Evolutionary conservation across 2,797 vertebrate species (phyloP).

Genomic region (Schizopygopsis pylzovi): DNA sequence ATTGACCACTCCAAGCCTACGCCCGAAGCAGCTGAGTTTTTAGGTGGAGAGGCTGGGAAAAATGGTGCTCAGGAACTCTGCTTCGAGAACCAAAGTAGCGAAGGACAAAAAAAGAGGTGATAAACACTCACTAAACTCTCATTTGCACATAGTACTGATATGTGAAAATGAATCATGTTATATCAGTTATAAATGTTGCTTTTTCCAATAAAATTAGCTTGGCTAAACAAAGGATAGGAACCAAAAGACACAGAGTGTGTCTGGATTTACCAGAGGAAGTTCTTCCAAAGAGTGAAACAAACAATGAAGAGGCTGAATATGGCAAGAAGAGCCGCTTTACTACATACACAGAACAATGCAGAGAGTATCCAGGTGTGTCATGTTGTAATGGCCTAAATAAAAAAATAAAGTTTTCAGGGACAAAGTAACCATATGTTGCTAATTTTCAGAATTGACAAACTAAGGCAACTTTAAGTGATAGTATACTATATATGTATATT

Average conservation of each 20-base stretch:
- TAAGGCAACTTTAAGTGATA: not conserved
- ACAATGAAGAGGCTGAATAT: constrained; percentile 67
- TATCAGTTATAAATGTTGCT: not conserved
- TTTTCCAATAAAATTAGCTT: constrained; percentile 68
- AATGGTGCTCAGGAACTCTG: constrained; percentile 53
- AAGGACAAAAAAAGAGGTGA: constrained; percentile 79
- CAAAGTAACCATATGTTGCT: not conserved
- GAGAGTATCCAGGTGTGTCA: constrained; percentile 70
- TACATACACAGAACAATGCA: constrained; percentile 64
- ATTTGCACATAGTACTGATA: not conserved
- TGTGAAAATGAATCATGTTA: not conserved
- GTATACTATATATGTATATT: too few relatives aligned
- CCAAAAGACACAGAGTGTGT: constrained; percentile 94
- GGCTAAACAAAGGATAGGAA: constrained; percentile 91
- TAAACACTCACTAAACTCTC: not conserved
- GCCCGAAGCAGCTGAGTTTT: constrained; percentile 91
- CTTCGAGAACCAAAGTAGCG: constrained; percentile 66
- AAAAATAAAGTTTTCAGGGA: not conserved
- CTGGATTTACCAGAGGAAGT: constrained; percentile 92
- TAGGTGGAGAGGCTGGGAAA: constrained; percentile 70
- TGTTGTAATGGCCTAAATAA: not conserved
- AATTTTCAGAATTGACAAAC: not conserved
- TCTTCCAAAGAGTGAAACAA: constrained; percentile 83
- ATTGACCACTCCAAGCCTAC: constrained; percentile 92
- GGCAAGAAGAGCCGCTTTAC: constrained; percentile 75